Evolutionary conservation across 2,113 vertebrate species (phyloP).

Genomic region (Siniperca chuatsi): DNA sequence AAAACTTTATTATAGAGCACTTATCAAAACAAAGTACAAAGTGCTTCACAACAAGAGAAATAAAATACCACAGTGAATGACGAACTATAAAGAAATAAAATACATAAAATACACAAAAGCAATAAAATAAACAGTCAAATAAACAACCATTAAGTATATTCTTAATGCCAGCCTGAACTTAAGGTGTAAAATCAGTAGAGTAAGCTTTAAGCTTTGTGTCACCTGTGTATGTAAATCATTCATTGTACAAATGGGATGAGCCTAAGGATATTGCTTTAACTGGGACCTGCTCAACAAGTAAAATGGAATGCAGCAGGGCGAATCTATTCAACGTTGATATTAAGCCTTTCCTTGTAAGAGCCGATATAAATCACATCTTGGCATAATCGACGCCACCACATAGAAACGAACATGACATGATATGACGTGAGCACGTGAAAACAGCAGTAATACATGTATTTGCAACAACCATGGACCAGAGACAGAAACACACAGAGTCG

Average conservation of each 20-base stretch:
- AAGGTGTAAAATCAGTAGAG: not conserved
- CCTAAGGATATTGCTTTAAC: not conserved
- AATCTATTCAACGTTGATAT: no score
- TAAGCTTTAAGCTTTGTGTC: not conserved
- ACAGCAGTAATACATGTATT: not conserved
- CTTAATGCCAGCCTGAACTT: no score
- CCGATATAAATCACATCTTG: not conserved
- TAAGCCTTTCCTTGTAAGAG: not conserved
- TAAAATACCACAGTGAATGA: no score
- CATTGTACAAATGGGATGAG: not conserved
- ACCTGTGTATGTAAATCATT: not conserved
- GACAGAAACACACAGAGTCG: accelerated
- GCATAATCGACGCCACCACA: not conserved
- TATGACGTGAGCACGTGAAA: not conserved
- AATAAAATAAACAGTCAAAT: no score
- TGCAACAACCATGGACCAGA: not conserved
- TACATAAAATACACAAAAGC: no score
- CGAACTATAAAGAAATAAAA: no score
- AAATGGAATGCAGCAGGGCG: not conserved
- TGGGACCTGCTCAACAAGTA: no score
- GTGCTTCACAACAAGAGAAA: no score
- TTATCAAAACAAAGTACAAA: no score
- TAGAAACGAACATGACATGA: not conserved
- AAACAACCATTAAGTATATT: no score
- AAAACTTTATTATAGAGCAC: no score